These are phyloP conservation scores for Congeria kusceri DNA, from an alignment of 2,888 invertebrate species.

Conservation along the genomic window DNA sequence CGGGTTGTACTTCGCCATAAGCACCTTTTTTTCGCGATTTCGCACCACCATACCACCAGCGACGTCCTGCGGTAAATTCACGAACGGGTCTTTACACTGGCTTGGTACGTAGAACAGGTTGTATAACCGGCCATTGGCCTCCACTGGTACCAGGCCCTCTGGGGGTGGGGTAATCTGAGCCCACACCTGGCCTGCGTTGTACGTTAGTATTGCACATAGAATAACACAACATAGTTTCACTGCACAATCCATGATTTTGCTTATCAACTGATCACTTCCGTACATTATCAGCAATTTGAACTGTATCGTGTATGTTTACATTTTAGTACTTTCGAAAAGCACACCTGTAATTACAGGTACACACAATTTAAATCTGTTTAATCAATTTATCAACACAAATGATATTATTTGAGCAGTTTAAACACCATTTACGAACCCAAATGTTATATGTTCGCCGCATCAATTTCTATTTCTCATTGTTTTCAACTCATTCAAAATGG, in stretches of 20 bases:
- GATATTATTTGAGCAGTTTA: not conserved
- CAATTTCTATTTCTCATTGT: not conserved
- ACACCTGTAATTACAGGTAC: conserved; percentile 7
- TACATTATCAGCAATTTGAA: conserved; percentile 5
- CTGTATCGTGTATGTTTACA: not conserved
- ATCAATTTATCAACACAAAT: not conserved
- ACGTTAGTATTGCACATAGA: too few relatives aligned
- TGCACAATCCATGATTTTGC: not conserved
- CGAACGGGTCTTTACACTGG: conserved; percentile 71
- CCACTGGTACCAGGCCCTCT: conserved; percentile 67
- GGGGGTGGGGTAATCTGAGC: conserved; percentile 73
- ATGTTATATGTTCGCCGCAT: not conserved
- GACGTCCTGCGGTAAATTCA: conserved; percentile 46
- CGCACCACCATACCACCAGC: conserved; percentile 56
- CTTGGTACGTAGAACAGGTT: conserved; percentile 72
- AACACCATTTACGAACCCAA: too few relatives aligned
- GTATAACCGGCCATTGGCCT: conserved; percentile 77
- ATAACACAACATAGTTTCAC: not conserved
- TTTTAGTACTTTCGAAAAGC: not conserved
- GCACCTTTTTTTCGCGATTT: conserved; percentile 60
- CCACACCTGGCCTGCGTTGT: too few relatives aligned
- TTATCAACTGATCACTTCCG: conserved; percentile 37
- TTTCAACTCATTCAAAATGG: conserved; percentile 50
- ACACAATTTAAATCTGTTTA: not conserved
- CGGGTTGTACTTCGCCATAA: conserved; percentile 74